A percentile compares a stretch with the other conserved stretches of the same genome.
These are phyloP conservation scores for Apteryx mantelli DNA, from an alignment of 2,113 vertebrate genomes.

Conservation along the genomic window DNA sequence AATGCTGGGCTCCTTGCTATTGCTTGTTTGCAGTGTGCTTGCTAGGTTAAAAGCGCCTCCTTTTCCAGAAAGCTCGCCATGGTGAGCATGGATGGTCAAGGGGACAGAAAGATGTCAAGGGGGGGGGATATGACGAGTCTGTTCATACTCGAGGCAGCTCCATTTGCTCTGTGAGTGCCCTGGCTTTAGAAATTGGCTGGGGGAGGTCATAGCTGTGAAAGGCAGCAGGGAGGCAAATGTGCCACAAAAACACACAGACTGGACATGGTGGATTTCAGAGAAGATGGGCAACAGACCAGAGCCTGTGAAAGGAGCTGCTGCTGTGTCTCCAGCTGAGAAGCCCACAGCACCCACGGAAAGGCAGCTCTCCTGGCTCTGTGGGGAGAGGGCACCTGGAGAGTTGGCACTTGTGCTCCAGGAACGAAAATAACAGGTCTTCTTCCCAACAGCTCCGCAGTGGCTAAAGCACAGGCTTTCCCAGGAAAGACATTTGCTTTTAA, in stretches of 20 bases:
- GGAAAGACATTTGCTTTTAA: neutral
- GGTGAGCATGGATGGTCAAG: neutral
- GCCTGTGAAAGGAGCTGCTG: too few species aligned
- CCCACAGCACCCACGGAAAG: neutral
- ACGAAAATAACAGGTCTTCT: neutral
- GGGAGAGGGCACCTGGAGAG: neutral
- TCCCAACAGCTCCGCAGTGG: neutral
- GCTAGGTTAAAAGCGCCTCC: neutral
- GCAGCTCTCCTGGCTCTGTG: too few species aligned
- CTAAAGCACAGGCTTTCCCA: neutral
- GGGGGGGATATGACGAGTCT: neutral
- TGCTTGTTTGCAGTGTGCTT: neutral
- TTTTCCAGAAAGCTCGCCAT: neutral
- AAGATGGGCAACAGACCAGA: too few species aligned
- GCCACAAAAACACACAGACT: too few species aligned
- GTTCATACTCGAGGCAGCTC: too few species aligned
- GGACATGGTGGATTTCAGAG: neutral
- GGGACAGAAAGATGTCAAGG: neutral
- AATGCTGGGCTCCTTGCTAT: neutral
- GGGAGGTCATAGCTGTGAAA: neutral
- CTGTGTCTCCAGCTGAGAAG: neutral
- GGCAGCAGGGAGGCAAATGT: neutral
- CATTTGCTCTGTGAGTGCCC: too few species aligned
- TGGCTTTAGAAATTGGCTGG: neutral
- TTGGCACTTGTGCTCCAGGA: neutral